Base-by-base conservation (phyloP, 2,888 invertebrate genomes). In the Sabatieria punctata region DNA sequence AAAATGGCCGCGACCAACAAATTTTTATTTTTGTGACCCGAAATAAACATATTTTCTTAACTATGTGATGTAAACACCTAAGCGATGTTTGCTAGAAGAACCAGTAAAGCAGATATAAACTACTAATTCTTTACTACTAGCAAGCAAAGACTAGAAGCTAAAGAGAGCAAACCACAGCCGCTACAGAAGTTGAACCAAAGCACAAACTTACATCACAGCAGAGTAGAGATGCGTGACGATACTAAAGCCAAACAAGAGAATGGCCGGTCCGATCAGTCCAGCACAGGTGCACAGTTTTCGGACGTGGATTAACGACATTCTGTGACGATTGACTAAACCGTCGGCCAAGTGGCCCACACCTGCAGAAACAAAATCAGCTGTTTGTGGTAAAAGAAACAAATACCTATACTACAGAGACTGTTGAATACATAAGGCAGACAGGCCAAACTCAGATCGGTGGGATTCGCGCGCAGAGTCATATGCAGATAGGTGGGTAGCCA, bases 401-500 rank as follows among this genome's bases (percentile, higher is more conserved):
- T 2, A 48, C 77, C 75, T 44, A 80, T 75, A 33, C 79, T 78
- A 52, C 77, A 74, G 35, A 79, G 65, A 19, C 79, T 79, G 67
- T 80, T 80, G 60, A 79, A 74, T 48, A 80, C 71, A 59, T 80
- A 80, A 44, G 80, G 80, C 57, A 79, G 73, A 15, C 79, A 79
- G 30, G 80, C 79, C 49, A 79, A 71, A 68, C 79, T 79, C 54
- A 80, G 74, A 58, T 76, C 76, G 60, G 77, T 74, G 52, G 75
- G 74, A 55, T 78, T 75, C 1, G 77, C 79, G 21, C 77, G 77
- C 30, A 80, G 69, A 57, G 73, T 73, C 49, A 76, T 68, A 1
- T 76, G 68, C 54, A 80, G 65, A 62, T 80, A 80, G 1, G 79
- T 80, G 3, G 80, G 80, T 51, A 80, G 66, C 80, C 80, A 80